Conservation (phyloP, 2,888 invertebrate species). For the Arge pagana region DNA sequence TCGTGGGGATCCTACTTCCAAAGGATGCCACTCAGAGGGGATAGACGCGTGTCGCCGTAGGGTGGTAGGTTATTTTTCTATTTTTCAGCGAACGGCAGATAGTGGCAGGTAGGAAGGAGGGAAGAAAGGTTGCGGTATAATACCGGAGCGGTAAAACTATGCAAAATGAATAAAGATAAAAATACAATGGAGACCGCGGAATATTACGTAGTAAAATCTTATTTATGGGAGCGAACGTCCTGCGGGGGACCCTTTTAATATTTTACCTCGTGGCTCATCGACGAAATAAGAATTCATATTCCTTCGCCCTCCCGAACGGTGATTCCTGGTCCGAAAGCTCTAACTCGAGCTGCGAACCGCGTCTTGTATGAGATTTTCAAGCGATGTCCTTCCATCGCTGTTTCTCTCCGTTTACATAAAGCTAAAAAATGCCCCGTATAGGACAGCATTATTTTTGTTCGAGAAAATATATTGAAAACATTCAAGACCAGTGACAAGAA, state of each 20-base stretch:
- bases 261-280: slow-evolving; percentile 52
- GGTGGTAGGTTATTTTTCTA: slow-evolving; percentile 12
- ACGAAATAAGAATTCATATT: slow-evolving; percentile 51
- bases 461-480: too few species aligned
- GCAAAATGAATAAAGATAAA: slow-evolving; percentile 50
- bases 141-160: slow-evolving; percentile 41
- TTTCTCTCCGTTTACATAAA: too few species aligned
- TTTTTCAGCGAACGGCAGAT: slow-evolving; percentile 1
- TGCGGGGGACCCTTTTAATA: slow-evolving; percentile 41
- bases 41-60: slow-evolving; percentile 11
- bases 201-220: slow-evolving; percentile 50
- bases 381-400: too few species aligned
- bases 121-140: slow-evolving; percentile 9
- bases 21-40: slow-evolving; percentile 1
- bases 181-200: slow-evolving; percentile 41
- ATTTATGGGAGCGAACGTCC: slow-evolving; percentile 39
- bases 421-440: too few species aligned
- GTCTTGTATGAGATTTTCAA: slow-evolving; percentile 21
- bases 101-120: slow-evolving; percentile 23
- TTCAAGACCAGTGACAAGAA: too few species aligned
- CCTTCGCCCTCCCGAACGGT: slow-evolving; percentile 29
- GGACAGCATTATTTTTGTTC: too few species aligned
- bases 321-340: too few species aligned
- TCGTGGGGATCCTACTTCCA: not conserved
- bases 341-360: too few species aligned